phyloP scores from a whole-genome alignment of 37 sponge, comb jelly and placozoan genomes.

The Diacarnus erythraeanus region DNA sequence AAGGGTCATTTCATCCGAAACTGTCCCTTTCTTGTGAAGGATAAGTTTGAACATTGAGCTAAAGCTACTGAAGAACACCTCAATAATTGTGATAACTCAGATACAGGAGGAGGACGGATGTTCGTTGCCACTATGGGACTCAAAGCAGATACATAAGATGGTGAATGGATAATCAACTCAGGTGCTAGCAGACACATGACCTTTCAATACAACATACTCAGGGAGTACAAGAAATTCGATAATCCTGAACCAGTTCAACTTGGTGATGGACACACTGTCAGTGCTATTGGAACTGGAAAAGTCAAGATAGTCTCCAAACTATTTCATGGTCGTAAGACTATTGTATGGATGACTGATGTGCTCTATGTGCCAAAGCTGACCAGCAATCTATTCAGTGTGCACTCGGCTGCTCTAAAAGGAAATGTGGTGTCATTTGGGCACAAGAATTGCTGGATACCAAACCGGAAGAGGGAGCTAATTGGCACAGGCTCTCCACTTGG shows the following conservation, averaged over 20 bases:
- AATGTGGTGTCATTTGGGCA: constrained; percentile 28
- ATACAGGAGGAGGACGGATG: not conserved
- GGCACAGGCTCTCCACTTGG: constrained; percentile 18
- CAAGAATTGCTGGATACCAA: constrained; percentile 28
- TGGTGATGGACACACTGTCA: constrained; percentile 46
- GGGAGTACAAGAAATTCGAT: constrained; percentile 22
- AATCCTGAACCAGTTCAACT: constrained; percentile 41
- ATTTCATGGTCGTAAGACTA: constrained; percentile 1
- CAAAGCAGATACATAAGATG: not conserved
- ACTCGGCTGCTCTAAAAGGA: constrained; percentile 25
- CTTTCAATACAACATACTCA: constrained; percentile 13
- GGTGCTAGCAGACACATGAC: constrained; percentile 59
- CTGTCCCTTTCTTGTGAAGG: not conserved
- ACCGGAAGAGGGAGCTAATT: not conserved
- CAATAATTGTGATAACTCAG: too few species aligned
- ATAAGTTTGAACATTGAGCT: constrained; percentile 1
- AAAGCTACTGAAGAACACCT: not conserved
- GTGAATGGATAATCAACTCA: constrained; percentile 46
- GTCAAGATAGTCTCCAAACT: constrained; percentile 18
- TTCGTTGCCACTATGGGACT: not conserved
- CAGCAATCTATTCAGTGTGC: constrained; percentile 47
- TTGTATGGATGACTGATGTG: constrained; percentile 10
- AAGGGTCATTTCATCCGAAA: constrained; percentile 14
- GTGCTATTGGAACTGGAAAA: constrained; percentile 34
- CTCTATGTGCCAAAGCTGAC: constrained; percentile 56